These are phyloP conservation scores for Eulemur rubriventer DNA, from an alignment of 2,797 vertebrate genomes.

Conservation along the genomic window DNA sequence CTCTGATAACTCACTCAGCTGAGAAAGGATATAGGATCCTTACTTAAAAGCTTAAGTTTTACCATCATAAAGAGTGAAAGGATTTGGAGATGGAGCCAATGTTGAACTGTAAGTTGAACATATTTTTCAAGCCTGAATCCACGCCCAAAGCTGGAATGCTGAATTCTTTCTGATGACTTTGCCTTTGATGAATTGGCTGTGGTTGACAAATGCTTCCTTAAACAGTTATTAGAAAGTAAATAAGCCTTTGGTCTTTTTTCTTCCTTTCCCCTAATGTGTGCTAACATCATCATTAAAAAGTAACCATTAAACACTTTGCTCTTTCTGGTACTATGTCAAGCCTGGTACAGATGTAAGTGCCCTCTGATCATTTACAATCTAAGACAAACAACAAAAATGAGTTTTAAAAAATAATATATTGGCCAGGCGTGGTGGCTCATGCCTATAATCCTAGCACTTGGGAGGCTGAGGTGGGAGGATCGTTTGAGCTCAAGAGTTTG, in stretches of 20 bases:
- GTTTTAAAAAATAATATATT: not conserved
- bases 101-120: not conserved
- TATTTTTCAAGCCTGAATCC: constrained; percentile 12
- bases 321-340: not conserved
- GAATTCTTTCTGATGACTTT: not conserved
- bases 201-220: not conserved
- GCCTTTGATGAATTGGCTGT: not conserved
- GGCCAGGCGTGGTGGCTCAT: no score
- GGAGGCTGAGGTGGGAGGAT: no score
- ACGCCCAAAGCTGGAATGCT: not conserved
- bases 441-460: no score
- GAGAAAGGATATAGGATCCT: not conserved
- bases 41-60: not conserved
- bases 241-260: not conserved
- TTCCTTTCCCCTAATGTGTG: not conserved
- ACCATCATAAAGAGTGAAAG: not conserved
- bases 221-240: not conserved
- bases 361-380: not conserved
- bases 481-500: no score
- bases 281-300: constrained; percentile 9
- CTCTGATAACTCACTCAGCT: not conserved
- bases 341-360: not conserved
- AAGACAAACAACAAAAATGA: not conserved
- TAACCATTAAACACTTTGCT: not conserved
- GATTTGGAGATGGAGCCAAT: not conserved